Conservation (phyloP, 2,113 vertebrate genomes). For the Lasiurus borealis region DNA sequence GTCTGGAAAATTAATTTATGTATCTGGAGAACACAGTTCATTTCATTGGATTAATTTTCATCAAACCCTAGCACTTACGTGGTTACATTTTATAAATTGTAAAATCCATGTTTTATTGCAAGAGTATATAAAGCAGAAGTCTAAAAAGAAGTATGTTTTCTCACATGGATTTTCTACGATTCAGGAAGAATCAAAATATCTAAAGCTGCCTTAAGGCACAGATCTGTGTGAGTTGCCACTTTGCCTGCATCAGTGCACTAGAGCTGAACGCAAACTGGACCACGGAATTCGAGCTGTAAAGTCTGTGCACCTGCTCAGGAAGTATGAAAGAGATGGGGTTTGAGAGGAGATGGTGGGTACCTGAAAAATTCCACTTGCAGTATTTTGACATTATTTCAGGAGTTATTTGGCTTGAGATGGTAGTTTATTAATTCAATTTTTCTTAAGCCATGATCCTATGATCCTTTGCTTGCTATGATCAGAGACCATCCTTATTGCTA, state of each 20-base stretch:
- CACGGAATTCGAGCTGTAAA: fast-evolving
- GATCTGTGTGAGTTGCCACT: not conserved
- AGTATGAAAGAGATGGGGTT: not conserved
- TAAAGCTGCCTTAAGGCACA: not conserved
- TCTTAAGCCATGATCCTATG: constrained; percentile 13
- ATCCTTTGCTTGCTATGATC: not conserved
- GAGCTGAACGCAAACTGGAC: not conserved
- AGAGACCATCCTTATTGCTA: not conserved
- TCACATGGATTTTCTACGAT: not conserved
- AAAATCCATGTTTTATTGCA: not conserved
- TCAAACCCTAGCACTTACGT: not conserved
- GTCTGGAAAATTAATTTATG: not conserved
- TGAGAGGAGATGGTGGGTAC: not conserved
- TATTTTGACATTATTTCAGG: not conserved
- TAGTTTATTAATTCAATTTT: not conserved
- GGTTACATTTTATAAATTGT: not conserved
- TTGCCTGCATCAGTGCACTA: not conserved
- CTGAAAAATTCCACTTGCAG: not conserved
- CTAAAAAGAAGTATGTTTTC: not conserved
- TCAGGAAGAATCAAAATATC: not conserved
- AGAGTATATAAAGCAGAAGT: not conserved
- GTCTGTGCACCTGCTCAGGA: not conserved
- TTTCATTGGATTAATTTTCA: not conserved
- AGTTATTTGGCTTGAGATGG: not conserved
- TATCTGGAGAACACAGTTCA: not conserved